Evolutionary conservation across 2,888 invertebrate species (phyloP).

Genomic region (Nomada hirtipes): DNA sequence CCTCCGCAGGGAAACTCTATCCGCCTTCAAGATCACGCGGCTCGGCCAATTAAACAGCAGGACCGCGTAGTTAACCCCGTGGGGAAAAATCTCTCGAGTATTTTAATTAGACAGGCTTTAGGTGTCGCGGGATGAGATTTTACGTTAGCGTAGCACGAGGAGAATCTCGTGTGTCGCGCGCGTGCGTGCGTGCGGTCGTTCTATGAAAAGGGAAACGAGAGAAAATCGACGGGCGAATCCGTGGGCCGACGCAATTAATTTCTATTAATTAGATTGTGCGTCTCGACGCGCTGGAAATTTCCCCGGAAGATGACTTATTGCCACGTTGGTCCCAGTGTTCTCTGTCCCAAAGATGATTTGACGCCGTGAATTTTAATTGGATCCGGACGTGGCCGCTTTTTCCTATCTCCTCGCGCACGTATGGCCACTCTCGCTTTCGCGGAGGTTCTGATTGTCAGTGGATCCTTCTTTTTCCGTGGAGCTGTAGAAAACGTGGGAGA

Average conservation of each 20-base stretch:
- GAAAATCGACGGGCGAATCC: background rate
- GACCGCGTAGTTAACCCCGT: background rate
- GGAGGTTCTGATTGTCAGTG: slow-evolving; percentile 30
- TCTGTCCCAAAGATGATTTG: slow-evolving; percentile 63
- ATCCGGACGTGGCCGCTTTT: slow-evolving; percentile 56
- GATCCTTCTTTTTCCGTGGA: slow-evolving; percentile 28
- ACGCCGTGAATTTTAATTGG: slow-evolving; percentile 65
- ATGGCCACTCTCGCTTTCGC: slow-evolving; percentile 67
- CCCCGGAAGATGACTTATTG: slow-evolving; percentile 64
- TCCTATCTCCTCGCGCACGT: slow-evolving; percentile 12
- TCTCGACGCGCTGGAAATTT: slow-evolving; percentile 60
- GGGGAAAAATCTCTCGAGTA: slow-evolving; percentile 22
- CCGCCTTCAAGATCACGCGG: background rate
- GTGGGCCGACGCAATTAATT: slow-evolving; percentile 61
- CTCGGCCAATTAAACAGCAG: slow-evolving; percentile 37
- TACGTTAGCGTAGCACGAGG: background rate
- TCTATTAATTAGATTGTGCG: slow-evolving; percentile 67
- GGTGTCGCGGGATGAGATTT: slow-evolving; percentile 33
- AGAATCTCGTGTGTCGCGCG: background rate
- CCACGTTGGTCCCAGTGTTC: slow-evolving; percentile 34
- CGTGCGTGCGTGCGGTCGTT: background rate
- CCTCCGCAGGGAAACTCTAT: slow-evolving; percentile 11
- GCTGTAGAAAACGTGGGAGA: slow-evolving; percentile 35
- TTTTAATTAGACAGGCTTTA: slow-evolving; percentile 52
- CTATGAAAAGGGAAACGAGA: slow-evolving; percentile 2